phyloP scores from a whole-genome alignment of 1,140 invertebrate species.

The Drosophila kikkawai region DNA sequence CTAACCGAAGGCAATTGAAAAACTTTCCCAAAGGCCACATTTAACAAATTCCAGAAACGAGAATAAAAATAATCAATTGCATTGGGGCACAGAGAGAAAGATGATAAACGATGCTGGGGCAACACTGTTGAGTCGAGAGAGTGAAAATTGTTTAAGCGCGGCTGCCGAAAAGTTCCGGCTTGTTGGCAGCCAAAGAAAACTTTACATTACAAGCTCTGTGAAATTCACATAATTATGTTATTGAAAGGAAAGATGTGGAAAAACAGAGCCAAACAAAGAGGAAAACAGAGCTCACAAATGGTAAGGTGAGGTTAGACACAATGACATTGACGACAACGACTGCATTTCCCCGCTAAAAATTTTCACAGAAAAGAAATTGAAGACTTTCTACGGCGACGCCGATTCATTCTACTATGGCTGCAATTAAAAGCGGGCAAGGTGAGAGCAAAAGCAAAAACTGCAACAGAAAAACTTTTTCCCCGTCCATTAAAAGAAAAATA shows the following conservation, averaged over 20 bases:
- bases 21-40: constrained; percentile 58
- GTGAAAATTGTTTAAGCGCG: constrained; percentile 36
- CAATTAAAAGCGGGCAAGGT: constrained; percentile 59
- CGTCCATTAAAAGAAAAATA: constrained; percentile 73
- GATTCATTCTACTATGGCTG: constrained; percentile 38
- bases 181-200: constrained; percentile 33
- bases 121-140: constrained; percentile 30
- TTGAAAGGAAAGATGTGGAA: constrained; percentile 43
- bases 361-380: constrained; percentile 69
- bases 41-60: constrained; percentile 23
- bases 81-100: constrained; percentile 5
- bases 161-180: constrained; percentile 64
- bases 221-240: constrained; percentile 65
- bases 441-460: constrained; percentile 37
- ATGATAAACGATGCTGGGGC: constrained; percentile 42
- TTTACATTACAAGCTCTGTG: constrained; percentile 38
- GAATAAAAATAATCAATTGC: constrained; percentile 45
- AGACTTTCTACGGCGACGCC: constrained; percentile 63
- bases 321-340: constrained; percentile 66
- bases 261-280: constrained; percentile 35
- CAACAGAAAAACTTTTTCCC: constrained; percentile 38
- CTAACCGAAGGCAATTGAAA: constrained; percentile 40
- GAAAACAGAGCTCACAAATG: constrained; percentile 34
- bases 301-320: constrained; percentile 48
- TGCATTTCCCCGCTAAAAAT: constrained; percentile 55